Conservation (phyloP, 2,797 vertebrate species). For the Micromesistius poutassou region DNA sequence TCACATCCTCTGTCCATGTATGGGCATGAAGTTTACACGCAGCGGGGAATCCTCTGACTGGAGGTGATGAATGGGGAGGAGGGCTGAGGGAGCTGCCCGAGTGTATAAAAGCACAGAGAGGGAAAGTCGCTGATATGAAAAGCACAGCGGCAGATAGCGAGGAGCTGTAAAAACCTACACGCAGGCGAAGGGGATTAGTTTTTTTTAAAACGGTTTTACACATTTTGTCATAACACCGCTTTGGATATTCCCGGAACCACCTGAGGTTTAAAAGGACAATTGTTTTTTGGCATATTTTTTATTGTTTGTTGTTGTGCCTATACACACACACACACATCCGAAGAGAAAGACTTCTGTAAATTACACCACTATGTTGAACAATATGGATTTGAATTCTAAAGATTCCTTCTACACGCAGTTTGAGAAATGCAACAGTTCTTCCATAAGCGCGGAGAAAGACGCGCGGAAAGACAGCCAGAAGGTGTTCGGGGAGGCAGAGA, state of each 20-base stretch:
- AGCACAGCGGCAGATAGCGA: slow-evolving; percentile 77
- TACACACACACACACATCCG: slow-evolving; percentile 21
- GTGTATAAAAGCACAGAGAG: slow-evolving; percentile 85
- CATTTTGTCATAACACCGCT: slow-evolving; percentile 56
- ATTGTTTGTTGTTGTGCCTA: slow-evolving; percentile 25
- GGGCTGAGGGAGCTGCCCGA: slow-evolving; percentile 80
- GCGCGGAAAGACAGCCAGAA: slow-evolving; percentile 77
- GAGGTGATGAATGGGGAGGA: slow-evolving; percentile 94
- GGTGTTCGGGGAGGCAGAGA: slow-evolving; percentile 74
- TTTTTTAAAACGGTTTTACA: slow-evolving; percentile 48
- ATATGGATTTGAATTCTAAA: slow-evolving; percentile 90
- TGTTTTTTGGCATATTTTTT: slow-evolving; percentile 37
- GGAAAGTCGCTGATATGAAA: slow-evolving; percentile 78
- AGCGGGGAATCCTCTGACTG: slow-evolving; percentile 98
- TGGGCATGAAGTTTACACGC: slow-evolving; percentile 97
- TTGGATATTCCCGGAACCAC: slow-evolving; percentile 67
- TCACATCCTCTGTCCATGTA: slow-evolving; percentile 98
- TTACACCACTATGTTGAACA: slow-evolving; percentile 82
- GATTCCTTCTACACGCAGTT: slow-evolving; percentile 85
- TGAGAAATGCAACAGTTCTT: slow-evolving; percentile 80
- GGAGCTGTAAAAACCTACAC: slow-evolving; percentile 57
- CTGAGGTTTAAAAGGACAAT: slow-evolving; percentile 50
- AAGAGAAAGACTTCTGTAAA: slow-evolving; percentile 62
- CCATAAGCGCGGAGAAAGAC: slow-evolving; percentile 72
- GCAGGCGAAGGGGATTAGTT: slow-evolving; percentile 63